These are phyloP conservation scores for Pangasius sanitwongsei DNA, from an alignment of 2,797 vertebrate genomes.

Conservation along the genomic window DNA sequence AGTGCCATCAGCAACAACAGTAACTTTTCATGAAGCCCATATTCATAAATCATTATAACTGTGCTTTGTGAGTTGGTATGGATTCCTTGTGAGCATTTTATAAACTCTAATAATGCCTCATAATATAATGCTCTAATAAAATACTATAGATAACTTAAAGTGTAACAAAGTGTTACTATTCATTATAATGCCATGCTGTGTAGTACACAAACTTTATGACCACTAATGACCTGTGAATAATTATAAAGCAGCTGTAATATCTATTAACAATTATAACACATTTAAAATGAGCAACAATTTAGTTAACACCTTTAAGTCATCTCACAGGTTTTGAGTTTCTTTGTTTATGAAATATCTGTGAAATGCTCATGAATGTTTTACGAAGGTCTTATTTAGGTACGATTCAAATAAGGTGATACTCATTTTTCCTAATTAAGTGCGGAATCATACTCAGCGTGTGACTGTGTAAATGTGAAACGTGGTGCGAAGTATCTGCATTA, in stretches of 20 bases:
- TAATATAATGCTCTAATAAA: neutral
- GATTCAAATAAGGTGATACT: neutral
- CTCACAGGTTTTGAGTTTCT: neutral
- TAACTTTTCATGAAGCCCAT: neutral
- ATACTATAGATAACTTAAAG: too few species aligned
- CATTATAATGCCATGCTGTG: neutral
- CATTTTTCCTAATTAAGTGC: neutral
- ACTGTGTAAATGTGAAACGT: neutral
- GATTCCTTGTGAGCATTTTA: neutral
- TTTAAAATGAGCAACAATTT: neutral
- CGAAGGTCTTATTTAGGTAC: neutral
- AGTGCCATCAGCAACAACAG: neutral
- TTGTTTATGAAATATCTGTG: neutral
- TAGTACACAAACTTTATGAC: neutral
- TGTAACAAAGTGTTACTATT: neutral
- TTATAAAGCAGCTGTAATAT: neutral
- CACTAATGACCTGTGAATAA: neutral
- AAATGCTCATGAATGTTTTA: neutral
- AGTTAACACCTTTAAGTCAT: neutral
- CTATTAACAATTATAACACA: neutral
- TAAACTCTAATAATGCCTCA: neutral
- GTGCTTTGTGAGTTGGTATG: too few species aligned
- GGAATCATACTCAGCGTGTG: neutral
- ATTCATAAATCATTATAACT: neutral
- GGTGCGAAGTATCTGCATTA: slow-evolving; percentile 12